Evolutionary conservation across 2,888 invertebrate species (phyloP), one percentile per base, ranked within the genome.

Genomic region (Lycaena phlaeas): DNA sequence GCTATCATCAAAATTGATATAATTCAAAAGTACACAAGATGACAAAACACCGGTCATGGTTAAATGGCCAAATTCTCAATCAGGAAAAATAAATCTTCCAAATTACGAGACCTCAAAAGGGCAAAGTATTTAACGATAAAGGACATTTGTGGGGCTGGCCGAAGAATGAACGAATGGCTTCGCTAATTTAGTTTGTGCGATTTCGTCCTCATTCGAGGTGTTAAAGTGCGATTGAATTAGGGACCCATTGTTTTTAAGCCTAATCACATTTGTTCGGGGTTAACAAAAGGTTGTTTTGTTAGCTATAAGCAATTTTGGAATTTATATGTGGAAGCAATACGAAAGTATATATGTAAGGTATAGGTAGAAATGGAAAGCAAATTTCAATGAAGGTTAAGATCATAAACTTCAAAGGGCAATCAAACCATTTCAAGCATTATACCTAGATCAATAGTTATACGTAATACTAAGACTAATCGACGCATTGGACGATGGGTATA

Each of bases 171-270:
- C 22, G 22, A 22, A 22, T 22, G 22, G 22, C 22, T 11, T 37
- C 27, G 38, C 49, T 49, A 51, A 51, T 51, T 51, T 46, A 40
- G 42, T 45, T 42, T 43, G 36, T 36, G 43, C 27, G 40, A 41
- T 43, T 49, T 38, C 43, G 40, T 45, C 36, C 38, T 43, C 41
- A 26, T 34, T 36, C 36, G 14, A 27, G 17, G 18, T 34, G 38
- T 27, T 34, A 34, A 17, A 38, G 39, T 36, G 43, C 41, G 43
- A 45, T 45, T 40, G 42, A 48, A 43, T 41, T 43, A 31, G 34
- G 11, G 12, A 12, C 25, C 25, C 14, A 30, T 29, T 44, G 42
- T 42, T 43, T 36, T 14, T 11, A 26, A n/a, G 26, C 14, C 10
- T 10, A 27, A 26, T 37, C 37, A 2, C 11, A 6, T 18, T 17